Conservation (phyloP, 1,140 invertebrate genomes). For the Asobara japonica region DNA sequence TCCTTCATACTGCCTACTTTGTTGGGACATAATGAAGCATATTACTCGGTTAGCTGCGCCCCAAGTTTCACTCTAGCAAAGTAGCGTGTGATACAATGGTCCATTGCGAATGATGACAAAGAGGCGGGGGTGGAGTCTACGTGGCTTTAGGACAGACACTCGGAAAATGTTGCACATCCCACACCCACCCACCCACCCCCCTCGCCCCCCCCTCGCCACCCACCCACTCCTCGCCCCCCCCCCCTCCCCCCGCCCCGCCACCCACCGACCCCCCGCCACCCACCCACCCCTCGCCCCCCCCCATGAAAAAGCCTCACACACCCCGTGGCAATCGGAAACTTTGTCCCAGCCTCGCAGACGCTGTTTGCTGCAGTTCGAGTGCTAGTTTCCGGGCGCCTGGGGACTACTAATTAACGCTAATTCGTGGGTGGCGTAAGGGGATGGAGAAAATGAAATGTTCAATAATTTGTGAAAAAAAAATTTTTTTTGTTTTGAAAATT, state of each 20-base stretch:
- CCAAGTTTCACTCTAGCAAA: background rate
- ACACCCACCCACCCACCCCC: no score
- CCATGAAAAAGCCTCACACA: background rate
- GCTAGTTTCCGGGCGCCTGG: background rate
- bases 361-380: background rate
- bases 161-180: background rate
- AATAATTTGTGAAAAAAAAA: no score
- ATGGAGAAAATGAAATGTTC: background rate
- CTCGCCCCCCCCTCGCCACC: no score
- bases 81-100: background rate
- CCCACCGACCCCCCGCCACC: background rate
- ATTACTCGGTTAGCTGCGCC: background rate
- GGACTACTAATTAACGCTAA: background rate
- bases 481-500: no score
- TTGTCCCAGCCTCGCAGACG: background rate
- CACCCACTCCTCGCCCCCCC: background rate
- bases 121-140: background rate
- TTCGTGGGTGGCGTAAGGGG: background rate
- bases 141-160: slow-evolving; percentile 13
- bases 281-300: background rate
- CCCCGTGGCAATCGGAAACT: slow-evolving; percentile 4
- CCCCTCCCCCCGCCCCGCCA: background rate
- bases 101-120: background rate
- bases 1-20: background rate
- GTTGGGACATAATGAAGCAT: background rate